phyloP scores from a whole-genome alignment of 1,140 invertebrate species.

The Sminthurides bifidus region DNA sequence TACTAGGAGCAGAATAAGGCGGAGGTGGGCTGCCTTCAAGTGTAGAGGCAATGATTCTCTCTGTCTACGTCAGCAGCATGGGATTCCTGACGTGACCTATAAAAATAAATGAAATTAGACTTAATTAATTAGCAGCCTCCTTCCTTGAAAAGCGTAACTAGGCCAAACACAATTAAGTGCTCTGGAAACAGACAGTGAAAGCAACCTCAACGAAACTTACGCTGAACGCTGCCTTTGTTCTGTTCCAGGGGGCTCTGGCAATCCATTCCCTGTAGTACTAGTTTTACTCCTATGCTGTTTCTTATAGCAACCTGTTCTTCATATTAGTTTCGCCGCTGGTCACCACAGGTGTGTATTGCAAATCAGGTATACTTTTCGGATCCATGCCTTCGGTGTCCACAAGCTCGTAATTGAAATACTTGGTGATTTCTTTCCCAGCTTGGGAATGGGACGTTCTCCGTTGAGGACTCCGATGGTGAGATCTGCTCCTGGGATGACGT shows the following conservation, averaged over 20 bases:
- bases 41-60: conserved; percentile 32
- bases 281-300: background rate
- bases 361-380: conserved; percentile 37
- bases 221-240: conserved; percentile 37
- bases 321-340: background rate
- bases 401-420: conserved; percentile 76
- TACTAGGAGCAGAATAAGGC: conserved; percentile 34
- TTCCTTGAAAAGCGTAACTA: no score
- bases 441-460: conserved; percentile 21
- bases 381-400: conserved; percentile 79
- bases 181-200: background rate
- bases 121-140: no score
- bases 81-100: background rate
- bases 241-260: conserved; percentile 84
- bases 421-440: conserved; percentile 47
- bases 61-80: conserved; percentile 27
- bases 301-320: background rate
- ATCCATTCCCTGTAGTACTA: conserved; percentile 49
- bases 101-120: background rate
- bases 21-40: conserved; percentile 36
- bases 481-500: background rate
- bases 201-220: background rate
- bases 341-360: background rate
- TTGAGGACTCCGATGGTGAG: background rate
- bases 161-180: background rate